Evolutionary conservation across 2,888 invertebrate genomes (phyloP).

Genomic region (Drosophila stalkeri): DNA sequence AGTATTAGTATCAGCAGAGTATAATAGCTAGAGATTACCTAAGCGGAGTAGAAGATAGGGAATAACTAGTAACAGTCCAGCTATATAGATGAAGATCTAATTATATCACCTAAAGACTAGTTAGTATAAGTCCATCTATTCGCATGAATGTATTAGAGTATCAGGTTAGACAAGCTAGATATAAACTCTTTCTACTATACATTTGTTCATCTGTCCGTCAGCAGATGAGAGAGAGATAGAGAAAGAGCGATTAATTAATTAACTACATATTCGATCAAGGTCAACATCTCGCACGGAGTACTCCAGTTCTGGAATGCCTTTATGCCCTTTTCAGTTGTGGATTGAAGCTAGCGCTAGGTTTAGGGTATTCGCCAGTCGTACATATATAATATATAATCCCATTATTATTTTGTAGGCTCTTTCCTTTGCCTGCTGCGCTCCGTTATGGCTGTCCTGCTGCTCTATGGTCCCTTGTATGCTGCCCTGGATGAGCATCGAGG

Average conservation of each 20-base stretch:
- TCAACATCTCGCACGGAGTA: neutral
- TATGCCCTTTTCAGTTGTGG: neutral
- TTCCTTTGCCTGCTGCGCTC: slow-evolving; percentile 93
- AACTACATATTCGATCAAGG: neutral
- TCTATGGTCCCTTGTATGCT: slow-evolving; percentile 95
- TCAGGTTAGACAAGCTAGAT: too few relatives aligned
- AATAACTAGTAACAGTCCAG: neutral
- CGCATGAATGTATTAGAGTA: neutral
- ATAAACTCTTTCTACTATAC: too few relatives aligned
- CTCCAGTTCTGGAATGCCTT: neutral
- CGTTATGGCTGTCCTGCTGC: slow-evolving; percentile 90
- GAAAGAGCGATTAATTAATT: neutral
- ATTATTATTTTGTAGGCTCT: slow-evolving; percentile 85
- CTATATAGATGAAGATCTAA: neutral
- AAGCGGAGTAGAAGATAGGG: neutral
- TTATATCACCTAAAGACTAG: neutral
- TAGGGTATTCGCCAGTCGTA: neutral
- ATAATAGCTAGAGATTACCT: too few relatives aligned
- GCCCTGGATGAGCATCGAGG: slow-evolving; percentile 93
- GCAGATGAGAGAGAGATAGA: neutral
- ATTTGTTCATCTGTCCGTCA: neutral
- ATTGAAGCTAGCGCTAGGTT: neutral
- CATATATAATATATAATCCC: neutral
- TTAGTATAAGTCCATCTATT: neutral
- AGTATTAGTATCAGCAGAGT: neutral